Evolutionary conservation across 2,888 invertebrate species (phyloP).

Genomic region (Koerneria pararmatus): DNA sequence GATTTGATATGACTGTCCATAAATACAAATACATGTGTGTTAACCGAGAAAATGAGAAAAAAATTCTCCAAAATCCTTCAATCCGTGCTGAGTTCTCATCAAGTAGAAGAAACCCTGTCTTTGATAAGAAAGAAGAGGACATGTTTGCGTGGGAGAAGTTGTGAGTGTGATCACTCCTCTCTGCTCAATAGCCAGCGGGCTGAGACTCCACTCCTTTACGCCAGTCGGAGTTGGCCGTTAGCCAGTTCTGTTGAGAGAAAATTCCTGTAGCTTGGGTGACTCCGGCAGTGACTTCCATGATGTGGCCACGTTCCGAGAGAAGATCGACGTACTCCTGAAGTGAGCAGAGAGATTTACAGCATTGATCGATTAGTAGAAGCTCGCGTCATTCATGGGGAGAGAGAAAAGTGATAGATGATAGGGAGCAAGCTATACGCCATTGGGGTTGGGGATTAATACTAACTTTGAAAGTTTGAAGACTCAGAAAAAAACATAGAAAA

Average conservation of each 20-base stretch:
- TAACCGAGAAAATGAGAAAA: too few relatives aligned
- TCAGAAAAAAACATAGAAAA: neutral
- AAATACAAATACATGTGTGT: too few relatives aligned
- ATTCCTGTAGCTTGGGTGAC: conserved; percentile 22
- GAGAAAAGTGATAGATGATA: conserved; percentile 3
- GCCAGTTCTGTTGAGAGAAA: neutral
- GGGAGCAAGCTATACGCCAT: too few relatives aligned
- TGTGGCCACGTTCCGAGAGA: conserved; percentile 21
- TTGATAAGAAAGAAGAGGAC: too few relatives aligned
- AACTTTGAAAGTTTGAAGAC: neutral
- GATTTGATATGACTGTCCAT: too few relatives aligned
- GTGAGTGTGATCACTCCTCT: neutral
- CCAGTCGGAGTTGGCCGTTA: conserved; percentile 21
- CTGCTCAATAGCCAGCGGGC: conserved; percentile 20
- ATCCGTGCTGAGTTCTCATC: too few relatives aligned
- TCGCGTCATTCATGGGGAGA: neutral
- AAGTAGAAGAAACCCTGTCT: too few relatives aligned
- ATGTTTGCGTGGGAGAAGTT: too few relatives aligned
- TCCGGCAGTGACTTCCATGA: conserved; percentile 15
- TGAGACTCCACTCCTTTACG: conserved; percentile 20
- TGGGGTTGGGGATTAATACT: neutral
- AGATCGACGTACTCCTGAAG: conserved; percentile 20
- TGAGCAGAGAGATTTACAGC: neutral
- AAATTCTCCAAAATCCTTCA: too few relatives aligned
- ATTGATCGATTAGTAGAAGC: neutral